These are phyloP conservation scores for Apotomis capreana DNA, from an alignment of 2,888 invertebrate species.

Conservation along the genomic window DNA sequence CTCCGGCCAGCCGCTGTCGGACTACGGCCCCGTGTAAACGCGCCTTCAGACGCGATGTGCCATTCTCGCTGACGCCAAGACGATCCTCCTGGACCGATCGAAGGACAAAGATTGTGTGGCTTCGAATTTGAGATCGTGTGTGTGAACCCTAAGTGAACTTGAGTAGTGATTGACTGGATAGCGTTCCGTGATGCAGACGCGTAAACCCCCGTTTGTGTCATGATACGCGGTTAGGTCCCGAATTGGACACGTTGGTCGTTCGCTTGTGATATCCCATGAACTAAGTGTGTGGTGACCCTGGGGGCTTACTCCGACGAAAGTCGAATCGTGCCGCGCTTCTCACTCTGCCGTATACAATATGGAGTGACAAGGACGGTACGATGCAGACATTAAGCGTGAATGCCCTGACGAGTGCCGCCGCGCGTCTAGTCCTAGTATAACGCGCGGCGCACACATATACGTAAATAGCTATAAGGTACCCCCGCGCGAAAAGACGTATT, in stretches of 20 bases:
- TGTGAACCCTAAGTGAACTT: conserved; percentile 4
- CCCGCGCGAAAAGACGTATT: conserved; percentile 7
- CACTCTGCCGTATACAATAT: not conserved
- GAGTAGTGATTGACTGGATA: not conserved
- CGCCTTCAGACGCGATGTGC: not conserved
- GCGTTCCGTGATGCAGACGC: not conserved
- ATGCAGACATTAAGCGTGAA: not conserved
- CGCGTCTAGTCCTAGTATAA: conserved; percentile 71
- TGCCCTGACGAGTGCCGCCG: conserved; percentile 48
- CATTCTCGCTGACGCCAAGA: conserved; percentile 11
- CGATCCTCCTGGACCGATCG: not conserved
- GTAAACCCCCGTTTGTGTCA: not conserved
- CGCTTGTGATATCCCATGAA: conserved; percentile 46
- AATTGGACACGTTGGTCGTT: conserved; percentile 41
- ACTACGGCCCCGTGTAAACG: conserved; percentile 75
- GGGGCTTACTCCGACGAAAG: not conserved
- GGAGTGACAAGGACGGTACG: not conserved
- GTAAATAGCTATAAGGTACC: conserved; percentile 71
- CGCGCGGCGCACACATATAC: conserved; percentile 72
- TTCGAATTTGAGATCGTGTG: not conserved
- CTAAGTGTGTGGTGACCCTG: conserved; percentile 45
- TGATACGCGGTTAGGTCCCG: not conserved
- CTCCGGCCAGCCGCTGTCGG: conserved; percentile 74
- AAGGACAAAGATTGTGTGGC: not conserved
- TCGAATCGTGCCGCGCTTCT: not conserved